Evolutionary conservation across 2,888 invertebrate genomes (phyloP).

Genomic region (Cordilura impudica): DNA sequence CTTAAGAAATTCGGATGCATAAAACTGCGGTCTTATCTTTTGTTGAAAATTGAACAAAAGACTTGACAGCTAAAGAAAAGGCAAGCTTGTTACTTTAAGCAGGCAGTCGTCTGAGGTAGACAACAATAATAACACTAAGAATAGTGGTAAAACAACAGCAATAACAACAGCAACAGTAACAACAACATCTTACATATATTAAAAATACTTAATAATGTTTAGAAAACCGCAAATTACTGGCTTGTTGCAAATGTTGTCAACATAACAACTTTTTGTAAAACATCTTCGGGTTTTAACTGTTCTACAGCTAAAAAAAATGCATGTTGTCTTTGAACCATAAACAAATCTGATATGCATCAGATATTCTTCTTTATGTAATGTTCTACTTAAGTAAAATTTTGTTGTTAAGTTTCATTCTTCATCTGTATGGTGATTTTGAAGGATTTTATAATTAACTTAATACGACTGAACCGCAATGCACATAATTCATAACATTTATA

Average conservation of each 20-base stretch:
- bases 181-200: not conserved
- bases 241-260: conserved; percentile 59
- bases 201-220: conserved; percentile 46
- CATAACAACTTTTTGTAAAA: conserved; percentile 37
- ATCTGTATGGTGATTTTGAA: not conserved
- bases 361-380: not conserved
- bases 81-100: conserved; percentile 54
- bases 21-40: conserved; percentile 43
- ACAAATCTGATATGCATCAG: conserved; percentile 50
- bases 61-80: conserved; percentile 1
- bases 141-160: conserved; percentile 10
- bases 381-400: not conserved
- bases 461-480: conserved; percentile 54
- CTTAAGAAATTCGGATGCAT: conserved; percentile 50
- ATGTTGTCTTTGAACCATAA: conserved; percentile 46
- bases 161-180: not conserved
- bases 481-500: conserved; percentile 61
- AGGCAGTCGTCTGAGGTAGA: conserved; percentile 14
- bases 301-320: not conserved
- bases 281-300: not conserved
- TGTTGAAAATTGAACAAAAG: conserved; percentile 28
- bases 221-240: conserved; percentile 61
- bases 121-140: not conserved
- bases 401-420: no score
- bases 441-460: conserved; percentile 26